Evolutionary conservation across 2,113 vertebrate genomes (phyloP).

Genomic region (Geothlypis trichas): DNA sequence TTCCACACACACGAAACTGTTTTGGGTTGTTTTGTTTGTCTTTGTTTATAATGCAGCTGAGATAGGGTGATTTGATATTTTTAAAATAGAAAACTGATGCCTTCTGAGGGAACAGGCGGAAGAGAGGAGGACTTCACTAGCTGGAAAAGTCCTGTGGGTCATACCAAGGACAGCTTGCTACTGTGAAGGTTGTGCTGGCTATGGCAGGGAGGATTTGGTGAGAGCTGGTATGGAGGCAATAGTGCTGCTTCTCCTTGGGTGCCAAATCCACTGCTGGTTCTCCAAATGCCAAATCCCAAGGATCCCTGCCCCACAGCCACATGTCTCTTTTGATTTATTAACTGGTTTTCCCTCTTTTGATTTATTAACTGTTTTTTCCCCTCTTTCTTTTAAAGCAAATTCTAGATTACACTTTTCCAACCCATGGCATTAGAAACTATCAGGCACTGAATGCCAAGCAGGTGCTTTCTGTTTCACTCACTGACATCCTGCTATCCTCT

Average conservation of each 20-base stretch:
- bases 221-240: background rate
- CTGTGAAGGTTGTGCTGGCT: slow-evolving; percentile 9
- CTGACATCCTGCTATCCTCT: background rate
- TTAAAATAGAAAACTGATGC: slow-evolving; percentile 64
- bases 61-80: slow-evolving; percentile 65
- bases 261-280: background rate
- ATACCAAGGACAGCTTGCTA: slow-evolving; percentile 45
- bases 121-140: slow-evolving; percentile 12
- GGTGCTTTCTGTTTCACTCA: background rate
- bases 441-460: background rate
- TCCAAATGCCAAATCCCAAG: background rate
- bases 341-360: background rate
- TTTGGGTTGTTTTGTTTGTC: slow-evolving; percentile 61
- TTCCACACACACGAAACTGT: slow-evolving; percentile 49
- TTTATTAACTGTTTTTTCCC: background rate
- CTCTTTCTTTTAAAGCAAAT: background rate
- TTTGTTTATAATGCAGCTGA: slow-evolving; percentile 63
- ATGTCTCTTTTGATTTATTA: background rate
- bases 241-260: background rate
- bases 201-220: background rate
- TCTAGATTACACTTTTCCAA: background rate
- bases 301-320: background rate
- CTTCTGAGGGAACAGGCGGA: slow-evolving; percentile 39
- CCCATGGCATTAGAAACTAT: background rate
- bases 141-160: slow-evolving; percentile 45